Evolutionary conservation across 2,888 invertebrate species (phyloP).

Genomic region (Nomada flava): DNA sequence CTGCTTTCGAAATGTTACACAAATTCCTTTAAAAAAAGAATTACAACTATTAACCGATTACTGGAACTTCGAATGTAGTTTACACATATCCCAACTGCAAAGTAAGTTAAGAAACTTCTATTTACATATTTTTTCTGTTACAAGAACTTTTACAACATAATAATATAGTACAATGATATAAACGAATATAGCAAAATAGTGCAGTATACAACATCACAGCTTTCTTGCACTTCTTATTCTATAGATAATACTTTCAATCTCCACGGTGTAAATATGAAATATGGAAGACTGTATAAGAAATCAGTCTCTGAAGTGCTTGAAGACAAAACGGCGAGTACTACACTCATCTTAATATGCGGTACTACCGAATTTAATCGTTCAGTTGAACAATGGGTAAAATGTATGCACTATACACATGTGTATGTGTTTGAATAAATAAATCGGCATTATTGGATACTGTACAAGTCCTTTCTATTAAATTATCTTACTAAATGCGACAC

Average conservation of each 20-base stretch:
- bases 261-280: constrained; percentile 74
- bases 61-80: constrained; percentile 80
- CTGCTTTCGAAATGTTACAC: constrained; percentile 75
- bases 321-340: constrained; percentile 62
- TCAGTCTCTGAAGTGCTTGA: constrained; percentile 53
- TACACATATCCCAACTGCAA: constrained; percentile 73
- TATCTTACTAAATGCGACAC: constrained; percentile 67
- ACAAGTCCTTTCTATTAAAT: constrained; percentile 6
- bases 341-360: constrained; percentile 81
- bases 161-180: neutral
- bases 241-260: constrained; percentile 63
- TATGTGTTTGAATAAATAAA: constrained; percentile 70
- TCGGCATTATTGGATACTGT: neutral
- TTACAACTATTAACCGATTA: constrained; percentile 76
- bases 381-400: constrained; percentile 63
- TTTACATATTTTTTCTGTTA: constrained; percentile 19
- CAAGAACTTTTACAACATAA: constrained; percentile 14
- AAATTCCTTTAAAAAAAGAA: constrained; percentile 77
- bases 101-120: constrained; percentile 33
- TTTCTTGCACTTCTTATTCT: constrained; percentile 43
- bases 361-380: constrained; percentile 75
- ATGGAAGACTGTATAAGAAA: constrained; percentile 68
- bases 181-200: neutral
- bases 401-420: constrained; percentile 67
- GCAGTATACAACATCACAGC: neutral